Percentiles rank a stretch among this genome's conserved stretches.
Conservation (phyloP, 2,797 vertebrate genomes). For the Clarias platycephalus region DNA sequence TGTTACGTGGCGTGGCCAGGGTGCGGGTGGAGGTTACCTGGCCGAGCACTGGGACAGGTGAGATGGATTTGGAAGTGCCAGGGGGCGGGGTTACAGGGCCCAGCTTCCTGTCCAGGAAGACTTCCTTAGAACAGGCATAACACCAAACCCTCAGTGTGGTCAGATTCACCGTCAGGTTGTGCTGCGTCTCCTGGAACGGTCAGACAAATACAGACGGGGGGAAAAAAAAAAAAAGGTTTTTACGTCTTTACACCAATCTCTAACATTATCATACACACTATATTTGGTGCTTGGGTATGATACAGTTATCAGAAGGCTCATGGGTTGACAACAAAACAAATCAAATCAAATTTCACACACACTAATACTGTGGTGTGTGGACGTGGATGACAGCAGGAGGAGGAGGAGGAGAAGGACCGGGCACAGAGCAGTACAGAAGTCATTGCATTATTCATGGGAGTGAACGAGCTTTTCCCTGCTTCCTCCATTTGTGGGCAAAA, state of each 20-base stretch:
- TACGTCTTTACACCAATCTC: not conserved
- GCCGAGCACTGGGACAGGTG: slow-evolving; percentile 67
- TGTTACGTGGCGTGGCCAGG: too few relatives aligned
- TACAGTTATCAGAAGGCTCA: not conserved
- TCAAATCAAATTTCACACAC: not conserved
- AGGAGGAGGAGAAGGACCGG: too few relatives aligned
- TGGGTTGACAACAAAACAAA: too few relatives aligned
- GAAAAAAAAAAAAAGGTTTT: too few relatives aligned
- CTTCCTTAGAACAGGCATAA: slow-evolving; percentile 96
- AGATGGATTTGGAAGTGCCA: slow-evolving; percentile 71
- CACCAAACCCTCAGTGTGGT: slow-evolving; percentile 98
- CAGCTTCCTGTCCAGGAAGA: slow-evolving; percentile 93
- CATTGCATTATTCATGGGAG: slow-evolving; percentile 73
- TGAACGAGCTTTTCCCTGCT: slow-evolving; percentile 62
- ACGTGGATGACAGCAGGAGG: too few relatives aligned
- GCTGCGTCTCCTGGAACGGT: slow-evolving; percentile 82
- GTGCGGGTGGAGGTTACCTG: slow-evolving; percentile 64
- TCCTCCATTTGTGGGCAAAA: slow-evolving; percentile 63
- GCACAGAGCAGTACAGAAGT: slow-evolving; percentile 50
- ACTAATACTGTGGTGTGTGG: not conserved
- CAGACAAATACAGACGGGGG: not conserved
- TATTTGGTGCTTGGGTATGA: not conserved
- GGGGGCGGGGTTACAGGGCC: slow-evolving; percentile 75
- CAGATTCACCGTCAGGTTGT: slow-evolving; percentile 96
- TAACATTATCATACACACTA: not conserved